phyloP scores from a whole-genome alignment of 2,113 vertebrate genomes.

The Agapornis roseicollis region DNA sequence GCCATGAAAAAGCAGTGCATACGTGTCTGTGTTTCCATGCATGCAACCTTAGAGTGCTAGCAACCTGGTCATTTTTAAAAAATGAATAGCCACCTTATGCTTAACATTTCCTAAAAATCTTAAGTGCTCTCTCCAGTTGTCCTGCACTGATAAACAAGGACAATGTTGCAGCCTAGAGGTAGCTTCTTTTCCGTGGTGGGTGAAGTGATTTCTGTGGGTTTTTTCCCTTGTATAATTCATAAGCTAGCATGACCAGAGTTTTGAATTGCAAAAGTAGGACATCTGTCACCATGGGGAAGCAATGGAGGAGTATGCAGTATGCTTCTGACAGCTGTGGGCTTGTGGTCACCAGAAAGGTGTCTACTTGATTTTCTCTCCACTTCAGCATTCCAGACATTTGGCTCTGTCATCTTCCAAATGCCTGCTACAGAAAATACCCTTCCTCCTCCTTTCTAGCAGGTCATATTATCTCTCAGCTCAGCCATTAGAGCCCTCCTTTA shows the following conservation, averaged over 20 bases:
- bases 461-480: not conserved
- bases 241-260: constrained; percentile 45
- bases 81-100: not conserved
- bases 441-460: not conserved
- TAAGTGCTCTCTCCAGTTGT: not conserved
- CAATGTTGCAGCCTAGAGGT: constrained; percentile 39
- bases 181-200: constrained; percentile 36
- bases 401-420: not conserved
- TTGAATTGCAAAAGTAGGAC: constrained; percentile 59
- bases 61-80: not conserved
- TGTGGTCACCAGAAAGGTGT: constrained; percentile 49
- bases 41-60: not conserved
- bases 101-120: not conserved
- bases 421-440: not conserved
- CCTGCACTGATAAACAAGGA: not conserved
- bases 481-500: not conserved
- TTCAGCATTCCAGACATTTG: not conserved
- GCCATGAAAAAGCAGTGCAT: not conserved
- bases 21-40: not conserved
- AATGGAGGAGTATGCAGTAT: not conserved
- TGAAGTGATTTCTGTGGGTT: constrained; percentile 4
- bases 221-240: constrained; percentile 63
- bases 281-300: constrained; percentile 65
- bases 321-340: constrained; percentile 41
- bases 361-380: not conserved